Evolutionary conservation across 2,797 vertebrate genomes (phyloP).

Genomic region (Microctenopoma stevenorrisi): DNA sequence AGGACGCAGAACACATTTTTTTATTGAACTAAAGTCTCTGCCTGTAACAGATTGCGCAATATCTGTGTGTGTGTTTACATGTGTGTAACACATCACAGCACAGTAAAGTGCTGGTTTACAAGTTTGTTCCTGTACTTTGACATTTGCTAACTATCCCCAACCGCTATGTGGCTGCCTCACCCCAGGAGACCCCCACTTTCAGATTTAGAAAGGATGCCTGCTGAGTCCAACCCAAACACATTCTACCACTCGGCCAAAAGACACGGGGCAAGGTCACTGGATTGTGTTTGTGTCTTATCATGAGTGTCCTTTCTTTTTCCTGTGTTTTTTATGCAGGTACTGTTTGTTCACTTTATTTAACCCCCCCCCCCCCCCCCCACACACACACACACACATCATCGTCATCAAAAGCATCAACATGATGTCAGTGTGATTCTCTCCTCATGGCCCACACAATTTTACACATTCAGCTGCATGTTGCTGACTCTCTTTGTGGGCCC

Average conservation of each 20-base stretch:
- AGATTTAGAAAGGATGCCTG: constrained; percentile 67
- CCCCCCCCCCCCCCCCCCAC: not conserved
- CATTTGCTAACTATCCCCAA: constrained; percentile 62
- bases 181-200: constrained; percentile 67
- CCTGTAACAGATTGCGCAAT: constrained; percentile 7
- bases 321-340: constrained; percentile 14
- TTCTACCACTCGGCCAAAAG: constrained; percentile 56
- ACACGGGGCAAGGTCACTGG: constrained; percentile 60
- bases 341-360: constrained; percentile 20
- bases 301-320: constrained; percentile 10
- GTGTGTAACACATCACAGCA: constrained; percentile 31
- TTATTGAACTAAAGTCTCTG: constrained; percentile 17
- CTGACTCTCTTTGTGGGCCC: constrained; percentile 14
- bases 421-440: constrained; percentile 34
- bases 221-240: constrained; percentile 69
- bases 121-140: constrained; percentile 55
- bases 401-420: constrained; percentile 34
- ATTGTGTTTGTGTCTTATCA: constrained; percentile 44
- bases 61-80: not conserved
- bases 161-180: constrained; percentile 63
- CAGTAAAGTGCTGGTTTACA: constrained; percentile 36
- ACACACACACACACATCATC: not conserved
- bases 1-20: constrained; percentile 15
- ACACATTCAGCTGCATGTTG: not conserved
- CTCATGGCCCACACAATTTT: constrained; percentile 18